These are phyloP conservation scores for Pan troglodytes DNA, from an alignment of 2,113 vertebrate genomes.

Conservation along the genomic window NHGRI_mPanTro3-v2.1_pri NC_072401.2:115039501-115040000, in stretches of 20 bases:
- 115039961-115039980: neutral
- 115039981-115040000: neutral
- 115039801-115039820: neutral
- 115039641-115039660: neutral
- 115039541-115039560: neutral
- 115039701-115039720: neutral
- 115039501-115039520: neutral
- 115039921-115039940: neutral
- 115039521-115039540: neutral
- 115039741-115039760: neutral
- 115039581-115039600: neutral
- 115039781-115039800: neutral
- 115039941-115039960: neutral
- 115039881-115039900: neutral
- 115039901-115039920: neutral
- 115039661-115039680: neutral
- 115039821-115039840: neutral
- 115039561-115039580: neutral
- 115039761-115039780: neutral
- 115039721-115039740: neutral
- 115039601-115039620: neutral
- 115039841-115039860: neutral
- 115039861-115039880: neutral
- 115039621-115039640: neutral
- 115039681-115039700: neutral